Conservation (phyloP, 2,888 invertebrate genomes). For the Leptogaster cylindrica region DNA sequence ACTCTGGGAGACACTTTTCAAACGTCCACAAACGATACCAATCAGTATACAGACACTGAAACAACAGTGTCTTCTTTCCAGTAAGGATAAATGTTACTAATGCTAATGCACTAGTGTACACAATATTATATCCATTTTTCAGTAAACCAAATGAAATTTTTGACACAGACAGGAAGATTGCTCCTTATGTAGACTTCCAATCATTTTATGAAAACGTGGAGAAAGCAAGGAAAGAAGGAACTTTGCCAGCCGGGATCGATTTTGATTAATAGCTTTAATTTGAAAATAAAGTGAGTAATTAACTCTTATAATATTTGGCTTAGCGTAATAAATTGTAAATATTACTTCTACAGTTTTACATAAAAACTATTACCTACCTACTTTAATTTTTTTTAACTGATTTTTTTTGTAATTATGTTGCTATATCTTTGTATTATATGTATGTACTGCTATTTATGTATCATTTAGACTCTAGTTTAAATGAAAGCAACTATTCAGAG, state of each 20-base stretch:
- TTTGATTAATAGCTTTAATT: constrained; percentile 60
- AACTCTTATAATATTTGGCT: no score
- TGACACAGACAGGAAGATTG: constrained; percentile 74
- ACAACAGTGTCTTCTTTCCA: constrained; percentile 9
- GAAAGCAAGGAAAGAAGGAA: constrained; percentile 70
- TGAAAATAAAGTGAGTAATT: no score
- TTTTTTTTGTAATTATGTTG: no score
- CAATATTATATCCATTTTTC: neutral
- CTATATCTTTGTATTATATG: no score
- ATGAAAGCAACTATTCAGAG: no score
- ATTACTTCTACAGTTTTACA: no score
- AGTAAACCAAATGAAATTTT: constrained; percentile 48
- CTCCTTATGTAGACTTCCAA: constrained; percentile 84
- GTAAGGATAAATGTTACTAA: neutral
- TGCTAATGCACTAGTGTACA: no score
- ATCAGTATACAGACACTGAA: constrained; percentile 29
- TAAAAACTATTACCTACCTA: no score
- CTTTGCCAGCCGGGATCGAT: constrained; percentile 69
- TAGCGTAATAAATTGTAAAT: no score
- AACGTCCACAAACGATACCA: neutral
- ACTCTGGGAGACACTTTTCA: neutral
- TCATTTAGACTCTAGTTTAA: no score
- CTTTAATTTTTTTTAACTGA: no score
- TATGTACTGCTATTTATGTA: no score
- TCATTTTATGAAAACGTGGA: constrained; percentile 78